Evolutionary conservation across 2,113 vertebrate species (phyloP), one percentile per base, ranked within the genome.

Genomic region (Athene cunicularia): DNA sequence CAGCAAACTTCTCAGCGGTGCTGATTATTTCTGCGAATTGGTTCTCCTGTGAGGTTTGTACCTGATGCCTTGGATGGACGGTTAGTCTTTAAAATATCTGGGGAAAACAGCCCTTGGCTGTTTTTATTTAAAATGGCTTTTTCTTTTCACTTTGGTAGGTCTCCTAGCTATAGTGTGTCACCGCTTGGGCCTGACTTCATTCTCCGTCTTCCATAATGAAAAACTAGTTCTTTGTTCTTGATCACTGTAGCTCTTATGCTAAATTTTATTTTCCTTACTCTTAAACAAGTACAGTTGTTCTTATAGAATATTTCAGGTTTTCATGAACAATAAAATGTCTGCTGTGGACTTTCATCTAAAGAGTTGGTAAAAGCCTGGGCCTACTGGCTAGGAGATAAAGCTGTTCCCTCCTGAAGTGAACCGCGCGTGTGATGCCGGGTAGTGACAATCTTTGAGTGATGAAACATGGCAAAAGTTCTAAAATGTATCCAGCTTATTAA

Each of bases 1-100:
- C 75, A 77, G 74, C 59, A 86, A 83, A 86, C 50, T 95, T 93
- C 84, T 94, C 60, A 72, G 52, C 81, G 87, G 77, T 14, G 30
- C 70, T 9, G 10, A 50, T 93, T 85, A 95, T 85, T 93, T 95
- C 62, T 73, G 33, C 91, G 93, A 92, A 77, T 75, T 91, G 23
- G 14, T 14, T 91, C 58, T 88, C 74, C 66, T 87, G 0, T 43
- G 70, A 92, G 71, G 55, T 50, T 93, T 64, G 32, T 91, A 75
- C 77, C 62, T 95, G 80, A 84, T 3, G 12, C 49, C 60, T 96
- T 96, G 73, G 66, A 67, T 87, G 41, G 59, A 80, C 93, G 41
- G n/a, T 89, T 91, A 72, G 73, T 85, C 70, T 93, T 92, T 80
- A 64, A 87, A 95, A 81, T 74, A 68, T 11, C 68, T 80, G 23